Base-by-base conservation (phyloP, 2,113 vertebrate species). In the Hystrix cristata region DNA sequence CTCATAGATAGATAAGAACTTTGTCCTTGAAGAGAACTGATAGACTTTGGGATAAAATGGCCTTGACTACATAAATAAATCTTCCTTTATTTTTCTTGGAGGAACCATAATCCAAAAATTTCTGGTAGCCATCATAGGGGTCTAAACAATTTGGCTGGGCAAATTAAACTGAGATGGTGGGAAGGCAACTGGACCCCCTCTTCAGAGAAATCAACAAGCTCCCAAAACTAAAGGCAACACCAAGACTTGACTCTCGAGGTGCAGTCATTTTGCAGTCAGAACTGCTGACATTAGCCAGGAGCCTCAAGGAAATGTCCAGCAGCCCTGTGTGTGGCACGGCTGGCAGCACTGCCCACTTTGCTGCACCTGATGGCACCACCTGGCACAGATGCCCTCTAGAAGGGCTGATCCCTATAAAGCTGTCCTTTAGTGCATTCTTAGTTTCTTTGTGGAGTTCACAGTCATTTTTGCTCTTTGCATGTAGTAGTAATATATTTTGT, bases 261-360 rank as follows among this genome's bases (percentile, higher is more conserved):
- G 43, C 65, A 31, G 27, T 5, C 3, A 15, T n/a, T 57, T 53
- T 57, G 19, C 7, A 23, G 51, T 34, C 31, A 11, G 31, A 55
- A 11, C 25, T 13, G 18, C 0, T 18, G 59, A 76, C 59, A 29
- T 48, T 0, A 3, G 55, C 34, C 7, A 10, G 9, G 19, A 55
- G 13, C 29, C 27, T 46, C 11, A 3, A 5, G 51, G n/a, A 59
- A 23, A 23, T 1, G 12, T 34, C 9, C 5, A 7, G 0, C 1
- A 0, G 23, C n/a, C 23, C 69, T 4, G 0, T 0, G 38, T 1
- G 11, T 1, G 34, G 0, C 4, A 4, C 0, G 5, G 23, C 5
- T 55, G 15, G 34, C 48, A 12, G 12, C 7, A 53, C 2, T 48
- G 25, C 13, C 31, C 12, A 7, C 38, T 3, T 27, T 31, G 11